A percentile compares a stretch with the other conserved stretches of the same genome.
phyloP scores from a whole-genome alignment of 2,797 vertebrate species.

The Eutrigla gurnardus region DNA sequence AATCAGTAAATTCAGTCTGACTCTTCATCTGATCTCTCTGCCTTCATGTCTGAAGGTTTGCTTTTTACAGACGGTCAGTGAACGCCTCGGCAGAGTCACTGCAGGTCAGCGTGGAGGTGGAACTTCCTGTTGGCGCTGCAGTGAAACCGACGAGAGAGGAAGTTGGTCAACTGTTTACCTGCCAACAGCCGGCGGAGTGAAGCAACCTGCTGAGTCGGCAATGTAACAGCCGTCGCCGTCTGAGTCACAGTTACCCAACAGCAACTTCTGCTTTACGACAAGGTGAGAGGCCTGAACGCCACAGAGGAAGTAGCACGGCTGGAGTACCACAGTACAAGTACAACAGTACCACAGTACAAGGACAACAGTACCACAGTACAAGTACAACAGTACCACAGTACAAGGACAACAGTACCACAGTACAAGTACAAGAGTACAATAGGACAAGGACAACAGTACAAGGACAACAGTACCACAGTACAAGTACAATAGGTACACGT shows the following conservation, averaged over 20 bases:
- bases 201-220: slow-evolving; percentile 39
- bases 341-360: not conserved
- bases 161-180: slow-evolving; percentile 31
- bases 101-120: not conserved
- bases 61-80: not conserved
- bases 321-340: not conserved
- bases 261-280: slow-evolving; percentile 38
- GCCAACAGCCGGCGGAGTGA: slow-evolving; percentile 23
- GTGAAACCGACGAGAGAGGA: slow-evolving; percentile 11
- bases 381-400: too few species aligned
- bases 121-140: slow-evolving; percentile 19
- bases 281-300: slow-evolving; percentile 34
- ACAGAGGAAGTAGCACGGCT: not conserved
- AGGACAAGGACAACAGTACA: too few species aligned
- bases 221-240: not conserved
- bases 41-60: too few species aligned
- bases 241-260: slow-evolving; percentile 42
- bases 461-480: too few species aligned
- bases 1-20: too few species aligned
- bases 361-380: too few species aligned
- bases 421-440: too few species aligned
- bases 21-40: too few species aligned
- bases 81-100: not conserved
- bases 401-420: too few species aligned
- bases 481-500: too few species aligned